A percentile compares a stretch with the other conserved stretches of the same genome.
These are phyloP conservation scores for Metellina segmentata DNA, from an alignment of 2,888 invertebrate species.

Conservation along the genomic window DNA sequence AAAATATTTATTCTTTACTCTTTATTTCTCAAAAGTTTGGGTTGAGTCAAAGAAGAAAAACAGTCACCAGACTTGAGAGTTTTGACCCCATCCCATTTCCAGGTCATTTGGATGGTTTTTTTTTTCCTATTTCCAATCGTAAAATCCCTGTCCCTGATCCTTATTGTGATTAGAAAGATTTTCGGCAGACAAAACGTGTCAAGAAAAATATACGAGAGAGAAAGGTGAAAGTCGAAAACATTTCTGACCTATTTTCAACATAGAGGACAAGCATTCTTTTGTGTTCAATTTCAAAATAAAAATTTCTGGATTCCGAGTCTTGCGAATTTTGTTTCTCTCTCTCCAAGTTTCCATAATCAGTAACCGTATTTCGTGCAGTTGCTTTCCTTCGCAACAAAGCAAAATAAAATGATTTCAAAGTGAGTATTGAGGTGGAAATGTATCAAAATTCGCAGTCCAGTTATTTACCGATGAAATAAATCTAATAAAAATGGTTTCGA, in stretches of 20 bases:
- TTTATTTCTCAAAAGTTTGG: neutral
- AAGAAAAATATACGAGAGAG: slow-evolving; percentile 40
- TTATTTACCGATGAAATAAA: too few species aligned
- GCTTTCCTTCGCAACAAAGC: too few species aligned
- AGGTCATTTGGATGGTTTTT: neutral
- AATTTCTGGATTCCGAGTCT: neutral
- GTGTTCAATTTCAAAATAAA: slow-evolving; percentile 13
- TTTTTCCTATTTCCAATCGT: neutral
- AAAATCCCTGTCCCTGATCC: slow-evolving; percentile 25
- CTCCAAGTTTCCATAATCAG: too few species aligned
- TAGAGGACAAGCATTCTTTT: slow-evolving; percentile 21
- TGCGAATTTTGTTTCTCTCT: neutral
- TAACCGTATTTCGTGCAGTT: too few species aligned
- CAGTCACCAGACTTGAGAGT: neutral
- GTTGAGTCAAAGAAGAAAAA: neutral
- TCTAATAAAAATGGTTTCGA: too few species aligned
- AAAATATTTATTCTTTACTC: too few species aligned
- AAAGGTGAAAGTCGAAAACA: slow-evolving; percentile 34
- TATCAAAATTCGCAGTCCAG: too few species aligned
- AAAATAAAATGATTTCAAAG: too few species aligned
- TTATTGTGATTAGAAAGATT: slow-evolving; percentile 9
- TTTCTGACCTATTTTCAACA: slow-evolving; percentile 38
- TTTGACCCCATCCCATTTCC: neutral
- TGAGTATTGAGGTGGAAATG: too few species aligned
- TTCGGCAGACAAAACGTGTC: slow-evolving; percentile 19